Evolutionary conservation across 1,140 invertebrate species (phyloP).

Genomic region (Ridgeia piscesae): DNA sequence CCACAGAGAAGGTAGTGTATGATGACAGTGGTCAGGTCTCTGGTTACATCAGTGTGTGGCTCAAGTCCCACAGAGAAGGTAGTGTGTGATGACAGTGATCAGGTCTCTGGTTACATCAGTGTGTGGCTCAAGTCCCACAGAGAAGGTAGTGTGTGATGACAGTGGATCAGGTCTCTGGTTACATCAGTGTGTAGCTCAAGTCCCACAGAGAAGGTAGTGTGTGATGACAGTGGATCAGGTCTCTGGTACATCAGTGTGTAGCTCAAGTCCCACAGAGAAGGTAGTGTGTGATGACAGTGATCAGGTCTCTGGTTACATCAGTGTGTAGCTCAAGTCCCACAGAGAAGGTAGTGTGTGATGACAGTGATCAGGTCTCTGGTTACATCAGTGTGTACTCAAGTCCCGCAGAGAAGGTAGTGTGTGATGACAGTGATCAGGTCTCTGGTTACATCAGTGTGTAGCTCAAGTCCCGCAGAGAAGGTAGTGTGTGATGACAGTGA

Average conservation of each 20-base stretch:
- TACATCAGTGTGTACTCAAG: conserved; percentile 37
- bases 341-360: conserved; percentile 41
- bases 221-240: background rate
- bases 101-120: background rate
- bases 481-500: conserved; percentile 34
- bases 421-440: background rate
- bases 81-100: conserved; percentile 19
- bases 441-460: conserved; percentile 6
- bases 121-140: conserved; percentile 48
- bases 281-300: conserved; percentile 34
- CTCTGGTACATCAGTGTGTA: background rate
- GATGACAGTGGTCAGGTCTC: background rate
- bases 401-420: conserved; percentile 47
- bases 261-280: conserved; percentile 48
- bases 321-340: conserved; percentile 45
- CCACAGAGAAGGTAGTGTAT: conserved; percentile 44
- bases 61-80: conserved; percentile 51
- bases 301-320: background rate
- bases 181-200: conserved; percentile 38
- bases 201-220: conserved; percentile 46
- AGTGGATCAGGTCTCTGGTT: background rate
- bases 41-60: background rate
- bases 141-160: conserved; percentile 38
- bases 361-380: background rate
- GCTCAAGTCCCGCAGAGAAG: conserved; percentile 48